These are phyloP conservation scores for Hafferia zeledoni DNA, from an alignment of 2,797 vertebrate genomes.

Conservation along the genomic window DNA sequence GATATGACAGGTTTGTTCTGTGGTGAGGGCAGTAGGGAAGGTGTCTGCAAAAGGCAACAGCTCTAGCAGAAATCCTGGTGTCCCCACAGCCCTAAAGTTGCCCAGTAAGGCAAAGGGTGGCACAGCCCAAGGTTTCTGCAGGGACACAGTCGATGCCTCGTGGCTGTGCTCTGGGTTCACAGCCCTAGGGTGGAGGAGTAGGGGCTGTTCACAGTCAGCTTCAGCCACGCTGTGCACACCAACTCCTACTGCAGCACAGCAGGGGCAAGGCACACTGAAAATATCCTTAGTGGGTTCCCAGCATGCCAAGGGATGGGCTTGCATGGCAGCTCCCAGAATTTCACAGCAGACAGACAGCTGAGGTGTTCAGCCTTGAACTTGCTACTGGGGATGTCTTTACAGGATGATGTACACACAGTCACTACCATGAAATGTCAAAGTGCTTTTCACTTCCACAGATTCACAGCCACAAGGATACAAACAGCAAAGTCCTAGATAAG, in stretches of 20 bases:
- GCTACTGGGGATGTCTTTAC: background rate
- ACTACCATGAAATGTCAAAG: background rate
- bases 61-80: background rate
- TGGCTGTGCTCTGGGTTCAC: background rate
- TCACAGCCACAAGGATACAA: background rate
- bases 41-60: background rate
- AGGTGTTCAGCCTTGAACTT: background rate
- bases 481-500: background rate
- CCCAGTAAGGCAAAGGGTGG: background rate
- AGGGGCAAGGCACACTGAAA: background rate
- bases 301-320: background rate
- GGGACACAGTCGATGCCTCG: too few species aligned
- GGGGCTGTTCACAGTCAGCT: background rate
- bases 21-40: background rate
- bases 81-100: background rate
- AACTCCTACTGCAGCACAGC: background rate
- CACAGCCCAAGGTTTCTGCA: background rate
- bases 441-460: background rate
- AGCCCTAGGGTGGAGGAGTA: background rate
- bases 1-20: rapidly evolving
- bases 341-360: background rate
- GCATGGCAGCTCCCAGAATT: background rate
- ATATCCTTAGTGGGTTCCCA: background rate
- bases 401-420: background rate
- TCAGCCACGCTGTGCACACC: background rate